Evolutionary conservation across 64 coral and sea anemone genomes (phyloP), one percentile per base, ranked within the genome.

Genomic region (Acropora tenuis): DNA sequence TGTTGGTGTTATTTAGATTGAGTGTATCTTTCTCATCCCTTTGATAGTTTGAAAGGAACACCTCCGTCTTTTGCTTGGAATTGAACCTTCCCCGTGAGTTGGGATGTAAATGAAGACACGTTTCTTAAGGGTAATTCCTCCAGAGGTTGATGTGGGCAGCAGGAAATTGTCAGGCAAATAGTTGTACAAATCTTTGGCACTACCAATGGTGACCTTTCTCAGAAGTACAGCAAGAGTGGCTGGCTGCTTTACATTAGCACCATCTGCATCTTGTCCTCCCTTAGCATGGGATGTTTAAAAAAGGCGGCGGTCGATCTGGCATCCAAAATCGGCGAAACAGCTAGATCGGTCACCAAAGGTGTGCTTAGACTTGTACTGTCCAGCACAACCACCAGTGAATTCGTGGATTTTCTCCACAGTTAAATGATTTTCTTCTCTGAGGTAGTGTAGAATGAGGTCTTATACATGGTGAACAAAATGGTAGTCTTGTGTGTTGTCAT

Each of bases 1-100:
- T 50, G 82, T 8, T 44, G 66, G 41, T 30, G 69, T 71, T 74
- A 66, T 53, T 49, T 91, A 73, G 4, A 91, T 17, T 53, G 42
- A 83, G 80, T 91, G 89, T 1, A 72, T 12, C 49, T 90, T 80
- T 44, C 78, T 55, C 6, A 90, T 90, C 8, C 89, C 89, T 53
- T 90, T 90, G n/a, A 82, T 17, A n/a, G 60, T 59, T 73, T 57
- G 80, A 59, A 90, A 73, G 40, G 10, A 43, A 48, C 89, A 41
- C 57, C 63, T 78, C 65, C 43, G 77, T 48, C 89, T 80, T 15
- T 69, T 69, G 8, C 69, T 1, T 30, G 41, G 41, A 16, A 90
- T 78, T 78, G 89, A 30, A 30, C 30, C 30, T 30, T 90, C 89
- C 12, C 89, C 89, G 45, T 65, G 40, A 46, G 43, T 41, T 20